Evolutionary conservation across 2,113 vertebrate genomes (phyloP), one percentile per base, ranked within the genome.

Genomic region (Bambusicola thoracicus): DNA sequence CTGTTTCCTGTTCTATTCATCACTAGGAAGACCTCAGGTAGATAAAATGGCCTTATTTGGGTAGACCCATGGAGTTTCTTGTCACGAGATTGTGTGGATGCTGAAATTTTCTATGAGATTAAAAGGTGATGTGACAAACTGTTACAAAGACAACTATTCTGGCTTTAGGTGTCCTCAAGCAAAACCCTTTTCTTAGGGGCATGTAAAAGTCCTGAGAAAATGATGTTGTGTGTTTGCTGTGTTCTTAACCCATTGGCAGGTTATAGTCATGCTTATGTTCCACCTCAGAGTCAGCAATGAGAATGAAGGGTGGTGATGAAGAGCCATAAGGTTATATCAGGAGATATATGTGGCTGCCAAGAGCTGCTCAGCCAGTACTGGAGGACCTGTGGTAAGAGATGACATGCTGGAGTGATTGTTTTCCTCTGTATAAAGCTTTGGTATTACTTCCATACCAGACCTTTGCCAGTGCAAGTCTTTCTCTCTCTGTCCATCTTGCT

Each of bases 151-250:
- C 17, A 70, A 38, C 25, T 38, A 30, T 29, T 29, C 34, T 51
- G 18, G 17, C 11, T 51, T 25, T 51, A 70, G 68, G 0, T 43
- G 8, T 27, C 10, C 14, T 7, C 0, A 1, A 53, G 83, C 41
- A 79, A 3, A 3, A 58, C 0, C 1, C 69, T 85, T 80, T 79
- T 58, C 80, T 69, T 73, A 44, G 4, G 4, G 8, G 8, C 8
- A 63, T 1, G 3, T 44, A 43, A 48, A 69, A 32, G 25, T 51
- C 32, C 51, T 72, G 10, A 13, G 18, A 81, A 75, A 78, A 65
- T 75, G 38, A 4, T 85, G 32, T 6, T 82, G 3, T 4, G 1
- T 59, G 30, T 81, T 88, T 81, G 21, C 27, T 81, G 41, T 38
- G 18, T 56, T 48, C 7, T 43, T 65, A 68, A 19, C 19, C 30